phyloP scores from a whole-genome alignment of 2,797 vertebrate species.

The Mionectes olivaceus region DNA sequence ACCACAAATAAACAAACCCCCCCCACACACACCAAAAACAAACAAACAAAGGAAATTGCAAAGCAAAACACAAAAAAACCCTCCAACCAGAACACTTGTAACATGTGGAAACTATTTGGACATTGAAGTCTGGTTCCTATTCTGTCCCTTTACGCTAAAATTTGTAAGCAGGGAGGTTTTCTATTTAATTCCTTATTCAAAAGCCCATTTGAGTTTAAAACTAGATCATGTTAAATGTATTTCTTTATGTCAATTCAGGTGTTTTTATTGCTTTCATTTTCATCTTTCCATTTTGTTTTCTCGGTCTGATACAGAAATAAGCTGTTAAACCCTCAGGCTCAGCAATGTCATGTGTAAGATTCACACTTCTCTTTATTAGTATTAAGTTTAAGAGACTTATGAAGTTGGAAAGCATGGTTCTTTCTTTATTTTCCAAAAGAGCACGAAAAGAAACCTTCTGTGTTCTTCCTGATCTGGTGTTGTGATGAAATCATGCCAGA shows the following conservation, averaged over 20 bases:
- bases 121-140: not conserved
- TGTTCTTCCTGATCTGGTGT: not conserved
- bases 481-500: slow-evolving; percentile 26
- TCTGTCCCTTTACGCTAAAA: not conserved
- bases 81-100: not conserved
- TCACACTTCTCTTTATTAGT: not conserved
- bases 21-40: no score
- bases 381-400: not conserved
- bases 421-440: not conserved
- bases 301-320: not conserved
- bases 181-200: not conserved
- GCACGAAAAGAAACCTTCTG: not conserved
- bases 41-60: no score
- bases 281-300: not conserved
- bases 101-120: not conserved
- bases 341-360: not conserved
- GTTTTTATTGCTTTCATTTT: not conserved
- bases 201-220: not conserved
- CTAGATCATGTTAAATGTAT: not conserved
- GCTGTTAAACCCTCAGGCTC: not conserved
- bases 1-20: not conserved
- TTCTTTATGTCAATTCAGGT: not conserved
- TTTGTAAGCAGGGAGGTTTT: not conserved
- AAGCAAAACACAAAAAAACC: not conserved
- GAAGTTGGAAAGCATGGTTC: not conserved